These are phyloP conservation scores for Amphipyra tragopoginis DNA, from an alignment of 2,888 invertebrate species.

Conservation along the genomic window DNA sequence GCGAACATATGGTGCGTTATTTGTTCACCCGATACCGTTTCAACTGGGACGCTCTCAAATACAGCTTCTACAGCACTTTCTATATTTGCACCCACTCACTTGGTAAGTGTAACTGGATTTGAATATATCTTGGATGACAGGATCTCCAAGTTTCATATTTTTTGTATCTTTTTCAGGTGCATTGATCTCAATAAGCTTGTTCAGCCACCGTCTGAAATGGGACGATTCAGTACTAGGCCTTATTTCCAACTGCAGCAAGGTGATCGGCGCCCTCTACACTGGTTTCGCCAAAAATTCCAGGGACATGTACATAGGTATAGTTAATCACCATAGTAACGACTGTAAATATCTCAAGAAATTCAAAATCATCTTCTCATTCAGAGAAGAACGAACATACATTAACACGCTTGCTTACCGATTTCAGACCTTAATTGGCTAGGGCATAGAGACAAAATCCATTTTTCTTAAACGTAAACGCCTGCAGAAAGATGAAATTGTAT, in stretches of 20 bases:
- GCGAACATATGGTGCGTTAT: conserved; percentile 83
- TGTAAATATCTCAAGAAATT: too few species aligned
- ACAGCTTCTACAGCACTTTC: conserved; percentile 83
- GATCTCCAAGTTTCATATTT: neutral
- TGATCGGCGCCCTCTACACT: conserved; percentile 73
- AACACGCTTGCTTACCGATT: too few species aligned
- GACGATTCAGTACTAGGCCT: conserved; percentile 80
- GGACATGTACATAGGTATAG: conserved; percentile 81
- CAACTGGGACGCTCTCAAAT: conserved; percentile 87
- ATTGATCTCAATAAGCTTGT: conserved; percentile 80
- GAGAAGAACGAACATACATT: too few species aligned
- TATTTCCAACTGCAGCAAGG: conserved; percentile 79
- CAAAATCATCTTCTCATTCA: too few species aligned
- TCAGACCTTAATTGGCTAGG: too few species aligned
- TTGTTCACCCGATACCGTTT: conserved; percentile 84
- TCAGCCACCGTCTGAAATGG: conserved; percentile 80
- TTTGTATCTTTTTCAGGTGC: conserved; percentile 70
- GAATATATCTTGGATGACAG: neutral
- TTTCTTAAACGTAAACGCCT: too few species aligned
- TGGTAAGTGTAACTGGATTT: conserved; percentile 67
- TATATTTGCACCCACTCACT: conserved; percentile 78
- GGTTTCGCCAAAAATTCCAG: conserved; percentile 73
- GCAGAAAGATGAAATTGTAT: too few species aligned
- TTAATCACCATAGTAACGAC: too few species aligned
- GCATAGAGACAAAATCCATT: too few species aligned